Base-by-base conservation (phyloP, 1,140 invertebrate species). In the Drosophila suzukii region DNA sequence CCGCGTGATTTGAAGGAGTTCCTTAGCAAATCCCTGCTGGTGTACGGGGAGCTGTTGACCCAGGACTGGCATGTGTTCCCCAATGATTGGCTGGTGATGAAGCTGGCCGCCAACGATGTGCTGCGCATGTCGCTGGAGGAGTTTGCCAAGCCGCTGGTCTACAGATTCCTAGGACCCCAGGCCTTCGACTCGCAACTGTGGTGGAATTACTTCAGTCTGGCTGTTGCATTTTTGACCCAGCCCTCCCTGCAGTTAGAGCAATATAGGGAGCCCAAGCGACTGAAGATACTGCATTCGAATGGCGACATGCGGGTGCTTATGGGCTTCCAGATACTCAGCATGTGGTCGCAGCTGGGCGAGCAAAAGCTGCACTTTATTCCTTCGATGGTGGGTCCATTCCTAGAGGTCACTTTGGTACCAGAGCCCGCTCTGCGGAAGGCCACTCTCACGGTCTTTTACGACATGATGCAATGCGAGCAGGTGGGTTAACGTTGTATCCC, bases 381-480 rank as follows among this genome's bases (percentile, higher is more conserved):
- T 0, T 96, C 96, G 2, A 96, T 99, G 94, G 98, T 99, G 8
- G 97, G 98, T 3, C 97, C 97, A 0, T 96, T 99, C 81, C 93
- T 99, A 12, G 98, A 99, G 93, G 97, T 99, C 7, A 98, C 98
- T 0, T 93, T 99, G 17, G 97, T 99, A 17, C 97, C 97, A 0
- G 97, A 98, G 90, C 95, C 95, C 62, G 96, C 97, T 79, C 91
- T 99, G 15, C 94, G 98, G 6, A 97, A 98, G 86, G 97, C 97
- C 0, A 99, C 98, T 0, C 94, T 99, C 15, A 97, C 97, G 10
- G 98, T 99, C 32, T 98, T 99, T 82, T 99, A 98, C 89, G 98
- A 99, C 88, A 98, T 99, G 95, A 98, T 99, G 96, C 97, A 98
- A 73, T 97, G 96, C 89, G 98, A 99, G 90, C 96, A 98, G 65